A percentile compares a stretch with the other conserved stretches of the same genome.
phyloP scores from a whole-genome alignment of 1,140 invertebrate genomes.

The Rhyzopertha dominica region DNA sequence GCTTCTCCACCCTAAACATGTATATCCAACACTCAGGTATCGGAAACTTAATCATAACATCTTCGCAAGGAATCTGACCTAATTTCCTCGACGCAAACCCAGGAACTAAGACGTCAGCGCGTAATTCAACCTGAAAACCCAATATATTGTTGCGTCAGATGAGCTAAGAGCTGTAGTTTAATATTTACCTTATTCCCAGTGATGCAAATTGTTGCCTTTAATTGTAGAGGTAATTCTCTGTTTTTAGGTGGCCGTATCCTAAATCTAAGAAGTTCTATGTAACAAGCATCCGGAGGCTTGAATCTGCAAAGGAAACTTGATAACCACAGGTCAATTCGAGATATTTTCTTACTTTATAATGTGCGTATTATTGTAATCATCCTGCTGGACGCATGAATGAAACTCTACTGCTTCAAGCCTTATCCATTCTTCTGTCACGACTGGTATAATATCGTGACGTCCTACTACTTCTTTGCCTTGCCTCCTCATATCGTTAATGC shows the following conservation, averaged over 20 bases:
- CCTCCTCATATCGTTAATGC: slow-evolving; percentile 92
- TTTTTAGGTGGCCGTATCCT: slow-evolving; percentile 93
- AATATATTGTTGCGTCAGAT: background rate
- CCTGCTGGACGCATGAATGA: slow-evolving; percentile 87
- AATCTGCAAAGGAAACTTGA: slow-evolving; percentile 59
- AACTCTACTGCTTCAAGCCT: slow-evolving; percentile 91
- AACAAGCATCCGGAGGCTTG: slow-evolving; percentile 97
- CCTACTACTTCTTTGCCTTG: slow-evolving; percentile 99
- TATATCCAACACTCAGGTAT: slow-evolving; percentile 99
- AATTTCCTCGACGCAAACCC: slow-evolving; percentile 93
- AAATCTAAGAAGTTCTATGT: slow-evolving; percentile 96
- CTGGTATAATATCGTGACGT: slow-evolving; percentile 97
- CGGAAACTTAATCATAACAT: slow-evolving; percentile 94
- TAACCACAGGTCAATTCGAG: background rate
- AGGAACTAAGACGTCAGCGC: slow-evolving; percentile 91
- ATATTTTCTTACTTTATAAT: slow-evolving; percentile 73
- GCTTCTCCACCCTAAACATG: slow-evolving; percentile 95
- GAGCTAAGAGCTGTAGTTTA: slow-evolving; percentile 3
- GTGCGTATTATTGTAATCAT: slow-evolving; percentile 85
- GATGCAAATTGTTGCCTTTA: slow-evolving; percentile 82
- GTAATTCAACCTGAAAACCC: slow-evolving; percentile 79
- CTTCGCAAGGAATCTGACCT: slow-evolving; percentile 94
- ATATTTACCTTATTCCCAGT: slow-evolving; percentile 70
- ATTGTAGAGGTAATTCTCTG: slow-evolving; percentile 92
- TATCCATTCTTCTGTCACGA: slow-evolving; percentile 99